Percentiles rank a stretch among this genome's conserved stretches.
Evolutionary conservation across 2,888 invertebrate genomes (phyloP).

Genomic region (Chrysina gloriosa): DNA sequence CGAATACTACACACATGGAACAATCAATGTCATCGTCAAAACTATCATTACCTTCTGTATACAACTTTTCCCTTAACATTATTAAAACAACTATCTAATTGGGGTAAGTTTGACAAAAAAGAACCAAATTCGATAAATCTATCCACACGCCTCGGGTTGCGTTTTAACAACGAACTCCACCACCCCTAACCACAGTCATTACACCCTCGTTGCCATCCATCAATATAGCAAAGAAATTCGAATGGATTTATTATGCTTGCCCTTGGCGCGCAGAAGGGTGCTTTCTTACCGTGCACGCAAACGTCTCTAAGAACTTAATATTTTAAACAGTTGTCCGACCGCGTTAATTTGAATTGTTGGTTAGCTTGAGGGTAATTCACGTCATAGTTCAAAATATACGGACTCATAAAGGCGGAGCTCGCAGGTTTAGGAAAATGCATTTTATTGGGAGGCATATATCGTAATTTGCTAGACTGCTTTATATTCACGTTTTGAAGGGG

Average conservation of each 20-base stretch:
- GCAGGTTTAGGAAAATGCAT: constrained; percentile 45
- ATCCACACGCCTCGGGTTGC: constrained; percentile 28
- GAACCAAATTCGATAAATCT: constrained; percentile 25
- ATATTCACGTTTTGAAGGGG: constrained; percentile 9
- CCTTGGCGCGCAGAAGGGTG: constrained; percentile 15
- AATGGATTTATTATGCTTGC: constrained; percentile 26
- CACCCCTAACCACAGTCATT: constrained; percentile 45
- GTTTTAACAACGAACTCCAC: constrained; percentile 42
- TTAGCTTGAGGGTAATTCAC: constrained; percentile 42
- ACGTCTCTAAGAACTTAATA: neutral
- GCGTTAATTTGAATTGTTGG: constrained; percentile 42
- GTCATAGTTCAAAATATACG: constrained; percentile 55
- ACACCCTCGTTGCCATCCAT: constrained; percentile 43
- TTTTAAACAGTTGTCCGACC: constrained; percentile 32
- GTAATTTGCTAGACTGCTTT: constrained; percentile 6
- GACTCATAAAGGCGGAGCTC: constrained; percentile 56
- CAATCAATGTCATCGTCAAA: too few relatives aligned
- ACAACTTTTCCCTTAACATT: too few relatives aligned
- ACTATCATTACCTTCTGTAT: too few relatives aligned
- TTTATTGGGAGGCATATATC: constrained; percentile 10
- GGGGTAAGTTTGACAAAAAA: constrained; percentile 22
- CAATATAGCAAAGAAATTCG: constrained; percentile 35
- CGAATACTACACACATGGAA: too few relatives aligned
- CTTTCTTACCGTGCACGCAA: neutral
- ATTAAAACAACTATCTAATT: constrained; percentile 26